Evolutionary conservation across 1,140 invertebrate species (phyloP).

Genomic region (Papilio machaon): DNA sequence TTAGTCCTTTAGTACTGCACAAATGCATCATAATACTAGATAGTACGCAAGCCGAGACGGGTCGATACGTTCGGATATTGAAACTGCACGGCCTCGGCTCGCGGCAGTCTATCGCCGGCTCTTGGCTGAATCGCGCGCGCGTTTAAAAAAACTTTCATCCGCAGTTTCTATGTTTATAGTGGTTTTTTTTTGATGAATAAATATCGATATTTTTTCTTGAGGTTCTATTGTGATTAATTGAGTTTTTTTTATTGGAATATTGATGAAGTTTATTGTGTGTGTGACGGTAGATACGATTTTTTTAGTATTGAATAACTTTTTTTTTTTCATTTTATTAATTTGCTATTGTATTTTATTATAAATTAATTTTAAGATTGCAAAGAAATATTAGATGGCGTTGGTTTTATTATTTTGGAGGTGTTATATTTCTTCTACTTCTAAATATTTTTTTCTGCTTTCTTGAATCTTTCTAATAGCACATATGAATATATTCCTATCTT

Average conservation of each 20-base stretch:
- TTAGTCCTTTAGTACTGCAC: not conserved
- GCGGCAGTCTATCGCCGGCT: conserved; percentile 59
- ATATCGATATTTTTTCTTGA: conserved; percentile 31
- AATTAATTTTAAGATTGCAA: too few relatives aligned
- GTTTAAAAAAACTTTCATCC: conserved; percentile 8
- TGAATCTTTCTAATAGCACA: not conserved
- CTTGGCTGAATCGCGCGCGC: conserved; percentile 49
- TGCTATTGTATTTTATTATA: too few relatives aligned
- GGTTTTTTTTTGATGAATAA: not conserved
- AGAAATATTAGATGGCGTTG: too few relatives aligned
- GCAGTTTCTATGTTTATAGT: conserved; percentile 31
- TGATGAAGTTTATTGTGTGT: conserved; percentile 18
- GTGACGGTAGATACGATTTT: not conserved
- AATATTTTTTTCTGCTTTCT: not conserved
- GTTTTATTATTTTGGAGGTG: too few relatives aligned
- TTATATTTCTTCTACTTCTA: not conserved
- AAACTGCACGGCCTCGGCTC: conserved; percentile 38
- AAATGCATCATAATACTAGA: conserved; percentile 13
- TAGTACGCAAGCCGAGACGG: conserved; percentile 13
- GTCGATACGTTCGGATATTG: conserved; percentile 34
- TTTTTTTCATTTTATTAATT: too few relatives aligned
- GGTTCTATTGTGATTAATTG: conserved; percentile 24
- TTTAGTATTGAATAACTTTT: not conserved
- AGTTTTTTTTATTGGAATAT: conserved; percentile 7
- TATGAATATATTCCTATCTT: not conserved